A percentile compares a stretch with the other conserved stretches of the same genome.
Conservation (phyloP, 2,113 vertebrate species). For the Mastomys natalensis region DNA sequence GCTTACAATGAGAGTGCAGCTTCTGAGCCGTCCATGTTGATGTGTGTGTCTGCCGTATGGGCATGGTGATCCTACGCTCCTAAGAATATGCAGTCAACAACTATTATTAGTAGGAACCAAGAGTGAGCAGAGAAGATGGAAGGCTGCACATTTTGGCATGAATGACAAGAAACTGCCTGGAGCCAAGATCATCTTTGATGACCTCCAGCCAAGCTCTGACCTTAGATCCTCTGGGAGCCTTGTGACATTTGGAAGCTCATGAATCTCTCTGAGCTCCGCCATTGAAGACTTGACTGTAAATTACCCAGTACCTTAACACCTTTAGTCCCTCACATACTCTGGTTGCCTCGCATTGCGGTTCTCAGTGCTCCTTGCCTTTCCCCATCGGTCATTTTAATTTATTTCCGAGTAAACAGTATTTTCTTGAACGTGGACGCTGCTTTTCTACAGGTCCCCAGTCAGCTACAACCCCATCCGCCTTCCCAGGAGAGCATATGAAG, state of each 20-base stretch:
- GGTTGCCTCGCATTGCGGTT: not conserved
- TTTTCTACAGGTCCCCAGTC: not conserved
- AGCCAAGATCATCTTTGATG: not conserved
- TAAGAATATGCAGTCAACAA: not conserved
- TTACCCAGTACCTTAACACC: too few species aligned
- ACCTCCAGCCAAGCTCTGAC: not conserved
- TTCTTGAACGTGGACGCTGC: not conserved
- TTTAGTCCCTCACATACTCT: not conserved
- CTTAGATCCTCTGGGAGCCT: not conserved
- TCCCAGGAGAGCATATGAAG: not conserved
- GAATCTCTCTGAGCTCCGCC: not conserved
- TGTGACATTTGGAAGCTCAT: not conserved
- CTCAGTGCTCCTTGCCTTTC: not conserved
- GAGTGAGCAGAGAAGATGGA: not conserved
- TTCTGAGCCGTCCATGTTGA: not conserved
- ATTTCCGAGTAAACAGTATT: not conserved
- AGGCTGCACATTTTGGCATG: not conserved
- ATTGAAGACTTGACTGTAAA: not conserved
- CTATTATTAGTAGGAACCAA: not conserved
- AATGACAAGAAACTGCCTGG: not conserved
- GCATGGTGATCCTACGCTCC: not conserved
- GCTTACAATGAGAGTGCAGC: not conserved
- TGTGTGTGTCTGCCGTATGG: fast-evolving
- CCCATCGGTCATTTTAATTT: not conserved
- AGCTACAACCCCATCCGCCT: not conserved